These are phyloP conservation scores for Meghimatium bilineatum DNA, from an alignment of 2,888 invertebrate species.

Conservation along the genomic window DNA sequence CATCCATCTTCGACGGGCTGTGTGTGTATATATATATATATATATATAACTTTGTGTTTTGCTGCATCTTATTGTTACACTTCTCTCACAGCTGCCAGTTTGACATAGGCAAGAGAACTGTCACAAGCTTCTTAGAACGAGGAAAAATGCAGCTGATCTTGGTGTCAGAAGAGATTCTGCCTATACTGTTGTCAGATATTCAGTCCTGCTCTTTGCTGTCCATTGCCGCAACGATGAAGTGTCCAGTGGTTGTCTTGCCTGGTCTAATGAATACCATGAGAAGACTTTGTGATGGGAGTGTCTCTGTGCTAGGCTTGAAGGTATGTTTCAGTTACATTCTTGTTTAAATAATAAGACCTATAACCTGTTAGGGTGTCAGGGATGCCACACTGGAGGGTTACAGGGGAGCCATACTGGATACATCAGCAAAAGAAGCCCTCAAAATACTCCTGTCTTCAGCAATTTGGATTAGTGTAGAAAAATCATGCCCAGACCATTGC, in stretches of 20 bases:
- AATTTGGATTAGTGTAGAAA: too few species aligned
- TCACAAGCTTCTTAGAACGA: not conserved
- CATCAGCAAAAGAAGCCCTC: too few species aligned
- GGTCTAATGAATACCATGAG: constrained; percentile 25
- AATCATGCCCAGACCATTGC: too few species aligned
- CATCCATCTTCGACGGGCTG: too few species aligned
- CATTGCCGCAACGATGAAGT: constrained; percentile 1
- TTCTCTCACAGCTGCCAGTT: constrained; percentile 23
- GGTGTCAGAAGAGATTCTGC: constrained; percentile 28
- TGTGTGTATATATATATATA: too few species aligned
- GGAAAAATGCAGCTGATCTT: constrained; percentile 32
- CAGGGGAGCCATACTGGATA: too few species aligned
- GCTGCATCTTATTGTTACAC: not conserved
- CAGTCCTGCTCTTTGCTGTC: not conserved
- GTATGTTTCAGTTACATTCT: not conserved
- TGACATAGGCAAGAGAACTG: constrained; percentile 40
- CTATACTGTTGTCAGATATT: constrained; percentile 17
- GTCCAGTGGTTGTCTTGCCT: constrained; percentile 32
- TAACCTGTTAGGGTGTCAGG: too few species aligned
- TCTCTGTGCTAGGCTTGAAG: constrained; percentile 36
- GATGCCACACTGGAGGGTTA: too few species aligned
- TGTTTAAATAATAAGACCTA: too few species aligned
- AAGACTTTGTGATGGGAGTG: not conserved
- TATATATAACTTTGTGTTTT: not conserved
- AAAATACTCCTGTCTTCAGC: too few species aligned